Conservation (phyloP, 2,113 vertebrate species). For the Stegastes partitus region DNA sequence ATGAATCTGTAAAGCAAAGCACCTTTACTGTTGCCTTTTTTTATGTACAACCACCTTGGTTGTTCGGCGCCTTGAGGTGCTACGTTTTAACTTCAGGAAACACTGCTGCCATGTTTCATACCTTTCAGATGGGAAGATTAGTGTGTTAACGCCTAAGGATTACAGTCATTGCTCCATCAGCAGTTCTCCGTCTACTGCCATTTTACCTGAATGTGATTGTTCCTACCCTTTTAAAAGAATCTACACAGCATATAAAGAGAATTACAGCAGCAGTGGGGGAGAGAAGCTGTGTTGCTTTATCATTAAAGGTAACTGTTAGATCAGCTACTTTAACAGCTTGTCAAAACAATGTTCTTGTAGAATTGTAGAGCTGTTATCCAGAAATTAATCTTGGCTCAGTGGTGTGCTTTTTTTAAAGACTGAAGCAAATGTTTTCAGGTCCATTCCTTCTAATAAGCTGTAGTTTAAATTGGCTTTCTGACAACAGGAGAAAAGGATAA, state of each 20-base stretch:
- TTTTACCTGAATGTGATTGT: slow-evolving; percentile 41
- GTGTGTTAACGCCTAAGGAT: slow-evolving; percentile 75
- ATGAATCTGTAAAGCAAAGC: slow-evolving; percentile 71
- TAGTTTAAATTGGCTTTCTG: neutral
- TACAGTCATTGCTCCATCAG: slow-evolving; percentile 76
- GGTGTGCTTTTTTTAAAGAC: neutral
- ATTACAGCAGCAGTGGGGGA: neutral
- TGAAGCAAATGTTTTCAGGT: neutral
- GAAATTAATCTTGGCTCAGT: neutral
- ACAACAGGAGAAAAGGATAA: neutral
- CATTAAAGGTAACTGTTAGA: neutral
- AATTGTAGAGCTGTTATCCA: neutral
- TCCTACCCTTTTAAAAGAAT: slow-evolving; percentile 28
- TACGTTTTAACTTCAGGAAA: slow-evolving; percentile 79
- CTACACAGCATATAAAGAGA: slow-evolving; percentile 23
- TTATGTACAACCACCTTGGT: slow-evolving; percentile 65
- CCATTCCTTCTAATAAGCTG: neutral
- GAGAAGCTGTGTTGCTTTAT: neutral
- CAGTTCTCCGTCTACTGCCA: slow-evolving; percentile 58
- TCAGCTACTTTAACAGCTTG: slow-evolving; percentile 2
- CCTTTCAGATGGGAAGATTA: slow-evolving; percentile 82
- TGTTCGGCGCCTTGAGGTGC: slow-evolving; percentile 74
- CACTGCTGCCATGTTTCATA: slow-evolving; percentile 71
- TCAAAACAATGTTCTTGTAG: neutral
- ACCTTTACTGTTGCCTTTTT: slow-evolving; percentile 56